These are phyloP conservation scores for Orthonychiurus folsomi DNA, from an alignment of 2,888 invertebrate genomes.

Conservation along the genomic window DNA sequence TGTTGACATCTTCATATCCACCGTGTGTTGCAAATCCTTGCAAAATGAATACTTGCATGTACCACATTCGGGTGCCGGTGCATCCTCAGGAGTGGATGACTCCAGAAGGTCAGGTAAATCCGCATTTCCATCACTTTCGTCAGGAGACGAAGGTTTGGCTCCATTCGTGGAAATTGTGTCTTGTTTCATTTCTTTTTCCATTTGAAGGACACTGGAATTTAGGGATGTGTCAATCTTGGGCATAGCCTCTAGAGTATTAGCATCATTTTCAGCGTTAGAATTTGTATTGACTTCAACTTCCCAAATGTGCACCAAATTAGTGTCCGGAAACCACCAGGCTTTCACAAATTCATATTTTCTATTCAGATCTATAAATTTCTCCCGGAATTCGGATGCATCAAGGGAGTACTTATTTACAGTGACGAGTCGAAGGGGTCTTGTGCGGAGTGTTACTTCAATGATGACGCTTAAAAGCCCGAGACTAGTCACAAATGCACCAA, in stretches of 20 bases:
- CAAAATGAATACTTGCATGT: too few species aligned
- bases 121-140: too few species aligned
- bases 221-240: not conserved
- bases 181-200: slow-evolving; percentile 5
- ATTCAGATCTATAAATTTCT: too few species aligned
- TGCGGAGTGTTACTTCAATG: not conserved
- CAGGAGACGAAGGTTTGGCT: not conserved
- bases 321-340: slow-evolving; percentile 9
- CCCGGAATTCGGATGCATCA: too few species aligned
- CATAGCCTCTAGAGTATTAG: not conserved
- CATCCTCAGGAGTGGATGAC: too few species aligned
- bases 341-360: too few species aligned
- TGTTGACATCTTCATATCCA: too few species aligned
- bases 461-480: slow-evolving; percentile 2
- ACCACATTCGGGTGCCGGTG: too few species aligned
- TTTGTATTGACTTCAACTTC: not conserved
- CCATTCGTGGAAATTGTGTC: slow-evolving; percentile 1
- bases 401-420: too few species aligned
- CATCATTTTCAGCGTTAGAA: too few species aligned
- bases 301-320: slow-evolving; percentile 8
- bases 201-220: slow-evolving; percentile 4
- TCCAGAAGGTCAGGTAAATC: too few species aligned
- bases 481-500: not conserved
- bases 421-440: not conserved
- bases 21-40: too few species aligned